Conservation (phyloP, 2,797 vertebrate genomes). For the Danionella dracula region DNA sequence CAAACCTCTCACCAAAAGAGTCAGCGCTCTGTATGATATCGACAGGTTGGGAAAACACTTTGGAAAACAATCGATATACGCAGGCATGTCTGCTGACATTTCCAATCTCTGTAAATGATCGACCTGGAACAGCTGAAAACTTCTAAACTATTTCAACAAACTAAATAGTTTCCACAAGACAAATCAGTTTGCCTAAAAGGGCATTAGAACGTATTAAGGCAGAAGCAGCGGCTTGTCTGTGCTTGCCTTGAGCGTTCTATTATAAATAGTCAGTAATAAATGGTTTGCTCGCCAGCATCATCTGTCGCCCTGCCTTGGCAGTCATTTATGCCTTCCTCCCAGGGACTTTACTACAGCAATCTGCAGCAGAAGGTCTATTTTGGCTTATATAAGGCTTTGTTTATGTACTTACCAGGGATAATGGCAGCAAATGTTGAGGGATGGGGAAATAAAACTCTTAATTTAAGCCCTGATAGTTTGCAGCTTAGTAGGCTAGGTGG, state of each 20-base stretch:
- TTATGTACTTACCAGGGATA: neutral
- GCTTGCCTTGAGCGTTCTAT: constrained; percentile 33
- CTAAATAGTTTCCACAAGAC: constrained; percentile 35
- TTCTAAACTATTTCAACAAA: constrained; percentile 24
- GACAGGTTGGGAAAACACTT: neutral
- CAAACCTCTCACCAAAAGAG: neutral
- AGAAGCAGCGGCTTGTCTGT: constrained; percentile 30
- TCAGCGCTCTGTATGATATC: neutral
- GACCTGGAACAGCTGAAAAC: constrained; percentile 10
- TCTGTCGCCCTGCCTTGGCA: constrained; percentile 30
- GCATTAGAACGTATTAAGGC: constrained; percentile 38
- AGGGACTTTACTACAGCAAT: constrained; percentile 1
- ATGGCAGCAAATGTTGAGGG: neutral
- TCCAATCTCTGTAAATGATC: constrained; percentile 25
- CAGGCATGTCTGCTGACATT: constrained; percentile 23
- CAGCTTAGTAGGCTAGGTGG: too few relatives aligned
- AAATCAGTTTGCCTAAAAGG: constrained; percentile 31
- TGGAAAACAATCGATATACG: neutral
- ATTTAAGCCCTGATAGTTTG: neutral
- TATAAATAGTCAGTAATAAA: constrained; percentile 38
- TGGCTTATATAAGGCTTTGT: neutral
- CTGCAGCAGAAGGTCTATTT: neutral
- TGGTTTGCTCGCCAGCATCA: constrained; percentile 30
- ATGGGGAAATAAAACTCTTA: neutral
- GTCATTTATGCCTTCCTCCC: constrained; percentile 26